Evolutionary conservation across 2,888 invertebrate species (phyloP), one percentile per base, ranked within the genome.

Genomic region (Epinotia bilunana): DNA sequence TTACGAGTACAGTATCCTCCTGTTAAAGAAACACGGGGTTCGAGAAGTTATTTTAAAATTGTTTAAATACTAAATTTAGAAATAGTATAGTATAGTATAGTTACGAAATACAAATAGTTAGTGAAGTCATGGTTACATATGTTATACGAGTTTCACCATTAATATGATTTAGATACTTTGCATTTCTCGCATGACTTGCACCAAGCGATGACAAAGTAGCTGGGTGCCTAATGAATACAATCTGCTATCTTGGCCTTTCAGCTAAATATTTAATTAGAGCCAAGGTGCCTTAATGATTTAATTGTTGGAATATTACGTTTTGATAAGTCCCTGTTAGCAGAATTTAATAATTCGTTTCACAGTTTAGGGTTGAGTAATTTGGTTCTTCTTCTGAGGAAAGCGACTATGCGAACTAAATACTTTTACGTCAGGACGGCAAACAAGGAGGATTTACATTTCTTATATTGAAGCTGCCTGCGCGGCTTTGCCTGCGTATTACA

Each of bases 201-300:
- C 80, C 78, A 79, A 78, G 77, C 78, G 73, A 77, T 72, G 71
- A 72, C 71, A 77, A 49, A 69, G 69, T 74, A 70, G 64, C 72
- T 58, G 58, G 76, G 76, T 79, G 77, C 77, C 74, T 88, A 87
- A 89, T 87, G 86, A 88, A 88, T 86, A 87, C 86, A 88, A 88
- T 88, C 88, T 89, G 88, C 43, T 72, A 72, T 79, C 83, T 80
- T 84, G 85, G 83, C 88, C 87, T 87, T 85, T 89, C 86, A 81
- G 82, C 85, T 89, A 87, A 92, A 91, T 91, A 89, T 91, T 91
- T 90, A 90, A 90, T 88, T 84, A 89, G 87, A 84, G 83, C 85
- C 85, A 83, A 83, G 84, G 80, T 81, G 79, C 83, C 83, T 84
- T 84, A 88, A 90, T 82, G 79, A 83, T 87, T 90, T 91, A 87